These are phyloP conservation scores for Blennius ocellaris DNA, from an alignment of 2,113 vertebrate genomes.

Conservation along the genomic window DNA sequence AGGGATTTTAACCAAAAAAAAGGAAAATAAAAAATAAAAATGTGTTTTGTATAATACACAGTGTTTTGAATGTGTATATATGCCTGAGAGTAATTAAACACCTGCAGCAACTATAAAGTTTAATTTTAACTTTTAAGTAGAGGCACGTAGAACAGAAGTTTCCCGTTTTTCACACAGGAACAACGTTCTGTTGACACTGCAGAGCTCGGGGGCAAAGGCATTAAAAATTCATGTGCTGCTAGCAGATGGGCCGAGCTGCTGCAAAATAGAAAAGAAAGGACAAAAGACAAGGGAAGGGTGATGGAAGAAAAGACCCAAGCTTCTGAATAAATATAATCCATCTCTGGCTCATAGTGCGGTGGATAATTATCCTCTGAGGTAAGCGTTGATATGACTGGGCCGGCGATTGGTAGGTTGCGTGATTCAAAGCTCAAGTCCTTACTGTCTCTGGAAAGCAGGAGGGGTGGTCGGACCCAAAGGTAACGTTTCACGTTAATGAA, in stretches of 20 bases:
- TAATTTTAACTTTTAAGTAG: conserved; percentile 11
- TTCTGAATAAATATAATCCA: conserved; percentile 33
- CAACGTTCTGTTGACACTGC: conserved; percentile 32
- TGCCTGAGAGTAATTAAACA: conserved; percentile 36
- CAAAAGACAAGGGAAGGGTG: conserved; percentile 9
- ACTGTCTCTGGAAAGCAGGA: background rate
- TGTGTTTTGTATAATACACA: conserved; percentile 11
- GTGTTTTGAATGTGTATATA: background rate
- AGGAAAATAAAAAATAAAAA: background rate
- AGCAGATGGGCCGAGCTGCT: conserved; percentile 41
- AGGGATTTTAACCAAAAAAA: background rate
- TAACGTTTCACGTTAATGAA: conserved; percentile 1
- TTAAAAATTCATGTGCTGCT: conserved; percentile 55
- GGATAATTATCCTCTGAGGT: conserved; percentile 30
- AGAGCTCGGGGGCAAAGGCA: conserved; percentile 45
- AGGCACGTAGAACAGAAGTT: conserved; percentile 8
- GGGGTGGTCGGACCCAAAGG: background rate
- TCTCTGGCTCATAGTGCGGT: background rate
- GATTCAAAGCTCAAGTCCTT: background rate
- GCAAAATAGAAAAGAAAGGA: conserved; percentile 10
- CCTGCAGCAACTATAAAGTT: conserved; percentile 13
- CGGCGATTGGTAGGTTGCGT: background rate
- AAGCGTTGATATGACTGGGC: background rate
- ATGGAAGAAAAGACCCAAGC: background rate
- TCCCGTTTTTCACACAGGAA: background rate